Percentiles rank a stretch among this genome's conserved stretches.
phyloP scores from a whole-genome alignment of 2,113 vertebrate species.

The Dendropsophus ebraccatus region DNA sequence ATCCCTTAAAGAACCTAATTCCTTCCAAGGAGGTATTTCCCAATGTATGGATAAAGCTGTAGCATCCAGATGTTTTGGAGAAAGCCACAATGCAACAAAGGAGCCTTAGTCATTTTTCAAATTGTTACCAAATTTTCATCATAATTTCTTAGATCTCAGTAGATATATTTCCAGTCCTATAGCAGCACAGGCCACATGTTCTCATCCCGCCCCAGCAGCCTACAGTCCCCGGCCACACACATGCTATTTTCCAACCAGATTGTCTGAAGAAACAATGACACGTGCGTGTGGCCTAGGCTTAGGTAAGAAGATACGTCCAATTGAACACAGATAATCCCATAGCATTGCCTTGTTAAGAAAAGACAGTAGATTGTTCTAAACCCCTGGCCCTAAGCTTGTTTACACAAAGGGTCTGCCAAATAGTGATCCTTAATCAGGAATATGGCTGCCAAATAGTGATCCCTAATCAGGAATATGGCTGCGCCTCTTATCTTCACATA shows the following conservation, averaged over 20 bases:
- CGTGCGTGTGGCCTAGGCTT: neutral
- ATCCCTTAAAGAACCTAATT: too few species aligned
- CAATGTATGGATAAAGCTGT: too few species aligned
- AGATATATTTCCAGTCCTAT: neutral
- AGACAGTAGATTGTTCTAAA: neutral
- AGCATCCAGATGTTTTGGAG: too few species aligned
- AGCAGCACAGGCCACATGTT: neutral
- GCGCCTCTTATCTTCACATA: too few species aligned
- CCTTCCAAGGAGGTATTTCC: too few species aligned
- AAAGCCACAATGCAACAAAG: too few species aligned
- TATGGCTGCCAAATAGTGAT: neutral
- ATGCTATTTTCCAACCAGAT: neutral
- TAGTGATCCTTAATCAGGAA: neutral
- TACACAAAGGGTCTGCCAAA: neutral
- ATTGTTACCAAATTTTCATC: too few species aligned
- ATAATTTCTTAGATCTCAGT: neutral
- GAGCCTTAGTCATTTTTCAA: too few species aligned
- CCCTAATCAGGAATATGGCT: neutral
- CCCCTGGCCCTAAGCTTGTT: neutral
- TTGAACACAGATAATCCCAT: neutral
- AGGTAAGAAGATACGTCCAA: neutral
- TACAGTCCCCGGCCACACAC: neutral
- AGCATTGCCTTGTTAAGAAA: neutral
- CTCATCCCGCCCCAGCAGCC: neutral
- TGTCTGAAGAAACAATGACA: neutral